Evolutionary conservation across 2,888 invertebrate species (phyloP).

Genomic region (Frankliniella intonsa): DNA sequence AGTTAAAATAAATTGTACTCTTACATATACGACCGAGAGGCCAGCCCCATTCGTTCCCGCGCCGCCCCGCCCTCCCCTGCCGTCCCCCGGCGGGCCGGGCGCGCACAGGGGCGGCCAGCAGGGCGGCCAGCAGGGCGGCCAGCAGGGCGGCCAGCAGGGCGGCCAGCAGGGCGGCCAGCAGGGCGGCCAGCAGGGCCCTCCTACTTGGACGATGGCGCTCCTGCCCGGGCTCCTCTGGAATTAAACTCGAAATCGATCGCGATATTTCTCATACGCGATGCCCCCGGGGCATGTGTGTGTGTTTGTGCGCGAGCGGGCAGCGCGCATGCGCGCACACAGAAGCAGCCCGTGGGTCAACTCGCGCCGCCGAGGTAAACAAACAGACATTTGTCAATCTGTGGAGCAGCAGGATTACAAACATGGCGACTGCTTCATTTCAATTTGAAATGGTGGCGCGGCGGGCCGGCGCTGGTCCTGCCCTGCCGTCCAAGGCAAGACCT

Average conservation of each 20-base stretch:
- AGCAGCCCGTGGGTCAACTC: background rate
- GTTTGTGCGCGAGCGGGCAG: background rate
- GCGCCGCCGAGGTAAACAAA: constrained; percentile 5
- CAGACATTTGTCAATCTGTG: constrained; percentile 22
- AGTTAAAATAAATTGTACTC: constrained; percentile 23
- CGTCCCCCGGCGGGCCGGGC: background rate
- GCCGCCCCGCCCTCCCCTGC: background rate
- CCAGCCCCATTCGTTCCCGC: background rate
- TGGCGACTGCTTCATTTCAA: constrained; percentile 24
- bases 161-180: too few species aligned
- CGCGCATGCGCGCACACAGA: too few species aligned
- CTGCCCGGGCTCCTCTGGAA: too few species aligned
- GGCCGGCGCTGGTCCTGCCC: background rate
- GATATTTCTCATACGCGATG: too few species aligned
- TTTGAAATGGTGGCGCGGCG: constrained; percentile 12
- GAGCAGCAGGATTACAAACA: constrained; percentile 17
- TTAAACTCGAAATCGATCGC: too few species aligned
- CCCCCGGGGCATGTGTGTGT: background rate
- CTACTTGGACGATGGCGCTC: too few species aligned
- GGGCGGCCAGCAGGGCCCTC: too few species aligned
- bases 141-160: too few species aligned
- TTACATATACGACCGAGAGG: background rate
- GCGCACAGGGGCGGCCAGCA: too few species aligned
- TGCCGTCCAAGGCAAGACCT: background rate
- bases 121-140: too few species aligned